A percentile compares a stretch with the other conserved stretches of the same genome.
Evolutionary conservation across 1,140 invertebrate species (phyloP).

Genomic region (Vollenhovia emeryi): DNA sequence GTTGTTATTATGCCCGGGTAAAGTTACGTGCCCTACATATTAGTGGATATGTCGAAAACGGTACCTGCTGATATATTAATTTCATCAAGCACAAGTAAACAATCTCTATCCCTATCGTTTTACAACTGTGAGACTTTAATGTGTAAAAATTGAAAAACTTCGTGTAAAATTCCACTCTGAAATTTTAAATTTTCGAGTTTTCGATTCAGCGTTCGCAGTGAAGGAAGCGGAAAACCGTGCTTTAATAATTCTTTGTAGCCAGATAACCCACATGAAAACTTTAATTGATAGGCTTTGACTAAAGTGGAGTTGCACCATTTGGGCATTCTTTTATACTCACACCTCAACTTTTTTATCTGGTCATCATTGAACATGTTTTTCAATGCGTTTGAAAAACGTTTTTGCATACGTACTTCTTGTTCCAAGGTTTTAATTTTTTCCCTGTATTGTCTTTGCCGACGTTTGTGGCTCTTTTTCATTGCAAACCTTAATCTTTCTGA

Average conservation of each 20-base stretch:
- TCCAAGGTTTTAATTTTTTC: too few species aligned
- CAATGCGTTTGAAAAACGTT: too few species aligned
- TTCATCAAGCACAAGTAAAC: background rate
- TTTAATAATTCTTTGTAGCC: background rate
- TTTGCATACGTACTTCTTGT: too few species aligned
- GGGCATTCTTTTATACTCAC: background rate
- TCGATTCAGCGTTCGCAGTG: background rate
- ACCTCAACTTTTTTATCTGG: background rate
- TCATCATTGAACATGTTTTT: background rate
- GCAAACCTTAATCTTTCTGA: too few species aligned
- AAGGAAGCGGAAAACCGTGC: background rate
- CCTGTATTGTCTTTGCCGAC: too few species aligned
- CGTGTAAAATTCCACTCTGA: background rate
- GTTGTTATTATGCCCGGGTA: too few species aligned
- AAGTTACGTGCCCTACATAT: too few species aligned
- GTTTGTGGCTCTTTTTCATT: too few species aligned
- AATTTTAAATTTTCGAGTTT: slow-evolving; percentile 1
- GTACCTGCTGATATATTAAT: background rate
- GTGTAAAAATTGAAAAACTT: background rate
- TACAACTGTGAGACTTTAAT: background rate
- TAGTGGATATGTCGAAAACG: background rate
- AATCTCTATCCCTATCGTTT: background rate
- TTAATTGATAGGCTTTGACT: background rate
- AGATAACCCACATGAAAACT: background rate
- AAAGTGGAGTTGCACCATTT: background rate